Evolutionary conservation across 2,888 invertebrate genomes (phyloP).

Genomic region (Itoplectis maculator): DNA sequence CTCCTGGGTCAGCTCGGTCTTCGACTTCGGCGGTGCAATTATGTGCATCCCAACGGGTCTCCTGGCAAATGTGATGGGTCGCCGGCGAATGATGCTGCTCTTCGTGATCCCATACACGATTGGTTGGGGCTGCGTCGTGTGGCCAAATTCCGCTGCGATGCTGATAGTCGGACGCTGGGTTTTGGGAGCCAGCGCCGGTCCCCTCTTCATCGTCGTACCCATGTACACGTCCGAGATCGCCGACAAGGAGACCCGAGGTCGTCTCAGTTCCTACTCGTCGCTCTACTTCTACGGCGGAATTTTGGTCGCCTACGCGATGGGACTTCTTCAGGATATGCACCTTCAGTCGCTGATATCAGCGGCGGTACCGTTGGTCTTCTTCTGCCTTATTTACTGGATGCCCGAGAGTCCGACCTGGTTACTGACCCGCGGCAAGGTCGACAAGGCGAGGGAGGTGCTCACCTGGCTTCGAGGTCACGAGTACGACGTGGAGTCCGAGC

Average conservation of each 20-base stretch:
- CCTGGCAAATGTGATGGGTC: constrained; percentile 89
- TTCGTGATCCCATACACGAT: constrained; percentile 89
- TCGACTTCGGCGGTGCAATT: constrained; percentile 90
- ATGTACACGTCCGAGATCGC: constrained; percentile 84
- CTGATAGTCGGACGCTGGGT: constrained; percentile 89
- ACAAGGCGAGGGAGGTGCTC: constrained; percentile 89
- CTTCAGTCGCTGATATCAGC: constrained; percentile 89
- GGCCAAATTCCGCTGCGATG: constrained; percentile 88
- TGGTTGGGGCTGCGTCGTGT: constrained; percentile 85
- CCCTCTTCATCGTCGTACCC: constrained; percentile 93
- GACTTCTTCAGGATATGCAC: constrained; percentile 86
- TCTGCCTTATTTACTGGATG: constrained; percentile 91
- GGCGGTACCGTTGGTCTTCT: constrained; percentile 89
- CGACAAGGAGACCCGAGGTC: constrained; percentile 93
- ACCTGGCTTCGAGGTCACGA: constrained; percentile 89
- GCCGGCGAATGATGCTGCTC: constrained; percentile 89
- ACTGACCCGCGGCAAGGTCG: constrained; percentile 87
- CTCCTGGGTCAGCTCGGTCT: constrained; percentile 90
- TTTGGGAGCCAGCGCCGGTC: constrained; percentile 91
- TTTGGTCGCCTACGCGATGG: constrained; percentile 90
- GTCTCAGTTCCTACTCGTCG: constrained; percentile 94
- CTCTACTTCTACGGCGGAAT: constrained; percentile 95
- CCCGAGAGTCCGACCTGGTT: constrained; percentile 94
- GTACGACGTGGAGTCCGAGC: constrained; percentile 89
- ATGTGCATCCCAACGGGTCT: constrained; percentile 90